Evolutionary conservation across 2,888 invertebrate genomes (phyloP), one percentile per base, ranked within the genome.

Genomic region (Macrophya annulata): DNA sequence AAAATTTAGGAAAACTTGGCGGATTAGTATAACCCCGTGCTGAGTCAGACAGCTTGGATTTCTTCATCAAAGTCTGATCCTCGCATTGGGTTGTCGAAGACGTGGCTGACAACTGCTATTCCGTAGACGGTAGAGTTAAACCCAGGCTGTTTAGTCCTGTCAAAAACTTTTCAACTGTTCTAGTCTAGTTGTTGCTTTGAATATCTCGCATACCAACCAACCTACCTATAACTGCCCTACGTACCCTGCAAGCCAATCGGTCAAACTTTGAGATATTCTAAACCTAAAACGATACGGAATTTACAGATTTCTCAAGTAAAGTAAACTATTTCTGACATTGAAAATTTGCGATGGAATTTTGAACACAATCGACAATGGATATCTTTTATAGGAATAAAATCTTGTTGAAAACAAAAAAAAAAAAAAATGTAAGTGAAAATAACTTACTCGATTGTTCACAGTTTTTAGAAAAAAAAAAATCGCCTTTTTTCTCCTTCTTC

Each of bases 141-240:
- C 51, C 15, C 31, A 3, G 48, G 76, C 21, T 25, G 45, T 10
- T 76, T 45, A 45, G 25, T 45, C 48, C 48, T 25, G 76, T 76
- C 45, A 51, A 76, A 31, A 76, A 76, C 76, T 76, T 76, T 76
- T 76, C 77, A 77, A 55, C 51, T 17, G 25, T 4, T 55, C 77
- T 8, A 21, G 21, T 45, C 45, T n/a, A 21, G 45, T 43, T 48
- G 37, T 43, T 25, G 37, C 76, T 81, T 62, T 40, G 81, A 81
- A 81, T 43, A 62, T 81, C 81, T 81, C 62, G 62, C 21, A 51
- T 81, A 31, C 12, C 21, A 37, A 68, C 68, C 6, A 15, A 17
- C 17, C 37, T 68, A 31, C 48, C 48, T 48, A 48, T 4, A 31
- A 3, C 3, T 31, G 1, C 48, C 4, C 9, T 48, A 48, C 48